These are phyloP conservation scores for Colletes collaris DNA, from an alignment of 2,888 invertebrate species.

Conservation along the genomic window DNA sequence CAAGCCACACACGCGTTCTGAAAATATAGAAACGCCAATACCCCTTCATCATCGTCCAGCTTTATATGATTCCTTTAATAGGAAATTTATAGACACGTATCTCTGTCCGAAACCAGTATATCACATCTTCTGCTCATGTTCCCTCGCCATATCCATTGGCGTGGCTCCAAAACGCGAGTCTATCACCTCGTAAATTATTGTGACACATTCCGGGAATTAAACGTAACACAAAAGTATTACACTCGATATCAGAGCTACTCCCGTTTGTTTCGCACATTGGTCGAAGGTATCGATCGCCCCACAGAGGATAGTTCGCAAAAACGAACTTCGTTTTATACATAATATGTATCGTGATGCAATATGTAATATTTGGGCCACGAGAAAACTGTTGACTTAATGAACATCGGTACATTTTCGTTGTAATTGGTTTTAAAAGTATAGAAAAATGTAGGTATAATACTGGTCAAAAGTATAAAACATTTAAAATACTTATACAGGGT, in stretches of 20 bases:
- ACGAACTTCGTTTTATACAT: not conserved
- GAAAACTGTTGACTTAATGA: not conserved
- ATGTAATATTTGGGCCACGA: not conserved
- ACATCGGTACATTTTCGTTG: not conserved
- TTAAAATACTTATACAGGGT: too few relatives aligned
- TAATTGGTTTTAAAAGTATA: not conserved
- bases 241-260: conserved; percentile 30
- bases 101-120: conserved; percentile 26
- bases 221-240: conserved; percentile 57
- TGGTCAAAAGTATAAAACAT: too few relatives aligned
- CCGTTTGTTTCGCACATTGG: conserved; percentile 24
- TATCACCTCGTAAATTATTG: conserved; percentile 77
- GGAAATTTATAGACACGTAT: conserved; percentile 67
- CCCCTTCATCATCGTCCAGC: conserved; percentile 6
- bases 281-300: conserved; percentile 11
- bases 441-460: not conserved
- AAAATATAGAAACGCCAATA: not conserved
- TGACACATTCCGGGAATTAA: conserved; percentile 65
- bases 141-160: conserved; percentile 63
- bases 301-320: not conserved
- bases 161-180: conserved; percentile 74
- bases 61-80: conserved; percentile 60
- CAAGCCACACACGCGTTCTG: not conserved
- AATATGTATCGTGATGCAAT: not conserved
- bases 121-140: conserved; percentile 31